Conservation (phyloP, 2,888 invertebrate genomes). For the Oxystoma pomonae region DNA sequence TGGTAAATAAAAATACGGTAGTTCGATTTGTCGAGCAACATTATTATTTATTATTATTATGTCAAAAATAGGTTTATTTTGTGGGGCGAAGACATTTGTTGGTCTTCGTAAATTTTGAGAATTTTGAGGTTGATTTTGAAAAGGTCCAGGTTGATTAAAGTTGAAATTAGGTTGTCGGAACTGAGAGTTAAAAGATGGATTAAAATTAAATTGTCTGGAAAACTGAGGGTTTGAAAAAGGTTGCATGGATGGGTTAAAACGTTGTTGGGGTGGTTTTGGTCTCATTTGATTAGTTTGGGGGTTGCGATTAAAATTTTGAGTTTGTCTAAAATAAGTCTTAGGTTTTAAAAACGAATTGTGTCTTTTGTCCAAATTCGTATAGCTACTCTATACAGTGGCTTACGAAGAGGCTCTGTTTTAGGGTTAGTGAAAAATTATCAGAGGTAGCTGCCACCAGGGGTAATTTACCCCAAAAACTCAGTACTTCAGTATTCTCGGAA, state of each 20-base stretch:
- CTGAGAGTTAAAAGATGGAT: not conserved
- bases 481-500: no score
- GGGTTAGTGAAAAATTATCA: no score
- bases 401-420: no score
- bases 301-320: no score
- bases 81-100: not conserved
- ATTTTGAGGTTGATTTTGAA: not conserved
- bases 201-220: not conserved
- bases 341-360: no score
- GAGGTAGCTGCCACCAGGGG: no score
- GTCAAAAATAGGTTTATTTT: not conserved
- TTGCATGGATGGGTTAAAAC: not conserved
- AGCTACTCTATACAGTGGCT: no score
- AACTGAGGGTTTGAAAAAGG: not conserved
- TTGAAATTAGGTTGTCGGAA: not conserved
- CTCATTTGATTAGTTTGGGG: no score
- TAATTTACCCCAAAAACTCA: no score
- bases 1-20: constrained; percentile 15
- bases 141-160: not conserved
- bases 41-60: constrained; percentile 4
- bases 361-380: no score
- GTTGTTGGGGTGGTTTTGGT: not conserved
- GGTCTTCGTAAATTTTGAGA: no score
- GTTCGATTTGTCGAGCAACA: constrained; percentile 10
- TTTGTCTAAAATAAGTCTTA: no score